Conservation (phyloP, 1,140 invertebrate genomes). For the Ganaspis sp. region DNA sequence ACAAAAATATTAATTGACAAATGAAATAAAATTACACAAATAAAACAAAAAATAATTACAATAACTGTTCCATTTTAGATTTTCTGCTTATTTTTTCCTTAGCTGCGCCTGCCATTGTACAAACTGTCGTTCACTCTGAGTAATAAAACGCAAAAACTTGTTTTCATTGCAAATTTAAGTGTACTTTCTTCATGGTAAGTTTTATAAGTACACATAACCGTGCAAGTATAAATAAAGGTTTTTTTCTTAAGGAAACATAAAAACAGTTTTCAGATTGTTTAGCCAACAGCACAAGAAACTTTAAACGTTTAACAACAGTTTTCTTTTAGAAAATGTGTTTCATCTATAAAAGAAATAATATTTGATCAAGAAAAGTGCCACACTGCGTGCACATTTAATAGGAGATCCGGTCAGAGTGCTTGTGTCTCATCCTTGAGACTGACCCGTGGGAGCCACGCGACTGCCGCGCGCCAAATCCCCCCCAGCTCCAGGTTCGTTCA, state of each 20-base stretch:
- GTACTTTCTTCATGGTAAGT: too few species aligned
- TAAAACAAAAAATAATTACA: too few species aligned
- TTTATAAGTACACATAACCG: too few species aligned
- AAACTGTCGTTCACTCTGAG: too few species aligned
- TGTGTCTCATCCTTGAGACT: conserved; percentile 18
- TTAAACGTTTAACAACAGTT: not conserved
- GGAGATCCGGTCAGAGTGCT: conserved; percentile 10
- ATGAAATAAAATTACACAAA: too few species aligned
- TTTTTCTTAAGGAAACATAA: not conserved
- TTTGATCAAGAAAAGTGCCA: conserved; percentile 13
- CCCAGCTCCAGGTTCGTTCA: not conserved
- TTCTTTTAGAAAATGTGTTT: not conserved
- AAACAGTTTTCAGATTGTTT: not conserved
- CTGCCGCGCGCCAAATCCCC: conserved; percentile 26
- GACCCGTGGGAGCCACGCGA: conserved; percentile 25
- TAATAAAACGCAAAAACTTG: too few species aligned
- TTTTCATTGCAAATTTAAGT: too few species aligned
- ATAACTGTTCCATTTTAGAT: too few species aligned
- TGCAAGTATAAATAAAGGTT: too few species aligned
- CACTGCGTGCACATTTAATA: not conserved
- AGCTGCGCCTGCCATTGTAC: too few species aligned
- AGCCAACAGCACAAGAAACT: not conserved
- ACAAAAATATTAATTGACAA: too few species aligned
- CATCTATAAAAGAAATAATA: not conserved
- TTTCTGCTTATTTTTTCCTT: too few species aligned